Conservation (phyloP, 2,113 vertebrate genomes). For the Pimephales promelas region DNA sequence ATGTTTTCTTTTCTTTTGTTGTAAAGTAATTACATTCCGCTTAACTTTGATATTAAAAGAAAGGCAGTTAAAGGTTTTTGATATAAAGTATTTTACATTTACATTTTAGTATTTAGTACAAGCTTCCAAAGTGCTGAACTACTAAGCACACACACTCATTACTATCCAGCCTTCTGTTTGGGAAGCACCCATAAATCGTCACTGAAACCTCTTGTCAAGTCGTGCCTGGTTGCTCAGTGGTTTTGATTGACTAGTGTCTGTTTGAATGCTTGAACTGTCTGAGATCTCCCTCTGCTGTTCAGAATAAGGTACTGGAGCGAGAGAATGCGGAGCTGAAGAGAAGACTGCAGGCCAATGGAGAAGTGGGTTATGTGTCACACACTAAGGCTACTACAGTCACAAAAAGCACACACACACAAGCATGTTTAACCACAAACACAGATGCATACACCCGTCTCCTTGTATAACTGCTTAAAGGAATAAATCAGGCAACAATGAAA, state of each 20-base stretch:
- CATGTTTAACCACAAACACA: background rate
- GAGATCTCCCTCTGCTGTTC: constrained; percentile 7
- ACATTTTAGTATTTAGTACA: too few relatives aligned
- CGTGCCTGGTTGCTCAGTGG: accelerated
- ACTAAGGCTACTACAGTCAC: background rate
- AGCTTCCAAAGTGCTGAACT: too few relatives aligned
- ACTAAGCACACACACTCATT: too few relatives aligned
- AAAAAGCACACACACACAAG: constrained; percentile 7
- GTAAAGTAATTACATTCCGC: too few relatives aligned
- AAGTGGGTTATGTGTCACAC: constrained; percentile 3
- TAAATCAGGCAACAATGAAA: background rate
- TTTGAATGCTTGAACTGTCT: background rate
- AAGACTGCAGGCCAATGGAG: constrained; percentile 56
- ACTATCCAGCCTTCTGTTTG: too few relatives aligned
- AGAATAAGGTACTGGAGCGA: constrained; percentile 76
- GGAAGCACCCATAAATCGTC: too few relatives aligned
- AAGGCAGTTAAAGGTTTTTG: too few relatives aligned
- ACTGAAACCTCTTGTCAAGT: background rate
- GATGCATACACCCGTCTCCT: background rate
- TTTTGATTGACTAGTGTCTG: background rate
- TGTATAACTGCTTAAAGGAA: too few relatives aligned
- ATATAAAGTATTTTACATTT: too few relatives aligned
- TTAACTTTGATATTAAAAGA: too few relatives aligned
- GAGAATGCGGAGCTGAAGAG: constrained; percentile 72
- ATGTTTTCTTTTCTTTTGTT: too few relatives aligned